These are phyloP conservation scores for Tragulus kanchil DNA, from an alignment of 2,113 vertebrate species.

Conservation along the genomic window DNA sequence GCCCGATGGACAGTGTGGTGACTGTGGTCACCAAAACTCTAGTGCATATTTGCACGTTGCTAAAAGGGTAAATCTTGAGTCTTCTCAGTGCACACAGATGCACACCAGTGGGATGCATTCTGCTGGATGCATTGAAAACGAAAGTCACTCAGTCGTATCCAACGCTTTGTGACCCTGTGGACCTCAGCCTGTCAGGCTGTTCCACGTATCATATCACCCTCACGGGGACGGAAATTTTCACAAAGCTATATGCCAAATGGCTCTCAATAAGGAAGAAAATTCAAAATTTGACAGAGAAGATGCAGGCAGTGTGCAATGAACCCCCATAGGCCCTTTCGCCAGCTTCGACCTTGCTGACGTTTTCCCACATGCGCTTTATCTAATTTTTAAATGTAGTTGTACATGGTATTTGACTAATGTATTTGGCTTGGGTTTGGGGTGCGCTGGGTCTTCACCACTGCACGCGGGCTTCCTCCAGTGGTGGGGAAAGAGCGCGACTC, in stretches of 20 bases:
- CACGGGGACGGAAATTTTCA: not conserved
- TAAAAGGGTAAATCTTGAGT: not conserved
- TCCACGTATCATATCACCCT: not conserved
- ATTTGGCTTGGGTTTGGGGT: not conserved
- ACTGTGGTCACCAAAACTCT: no score
- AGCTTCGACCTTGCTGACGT: not conserved
- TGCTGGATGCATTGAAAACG: no score
- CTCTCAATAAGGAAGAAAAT: no score
- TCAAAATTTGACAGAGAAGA: not conserved
- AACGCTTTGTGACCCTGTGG: no score
- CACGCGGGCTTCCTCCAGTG: not conserved
- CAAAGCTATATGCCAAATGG: not conserved
- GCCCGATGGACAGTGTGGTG: rapidly evolving
- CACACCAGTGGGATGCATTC: not conserved
- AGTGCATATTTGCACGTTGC: not conserved
- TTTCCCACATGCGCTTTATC: not conserved
- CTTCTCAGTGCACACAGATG: not conserved
- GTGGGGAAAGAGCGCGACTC: not conserved
- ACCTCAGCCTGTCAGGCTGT: no score
- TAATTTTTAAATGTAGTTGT: not conserved
- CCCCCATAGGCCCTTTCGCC: no score
- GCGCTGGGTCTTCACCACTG: not conserved
- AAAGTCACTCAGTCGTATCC: no score
- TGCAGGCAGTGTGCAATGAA: not conserved
- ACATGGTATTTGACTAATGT: no score